Evolutionary conservation across 2,888 invertebrate genomes (phyloP).

Genomic region (Isoperla grammatica): DNA sequence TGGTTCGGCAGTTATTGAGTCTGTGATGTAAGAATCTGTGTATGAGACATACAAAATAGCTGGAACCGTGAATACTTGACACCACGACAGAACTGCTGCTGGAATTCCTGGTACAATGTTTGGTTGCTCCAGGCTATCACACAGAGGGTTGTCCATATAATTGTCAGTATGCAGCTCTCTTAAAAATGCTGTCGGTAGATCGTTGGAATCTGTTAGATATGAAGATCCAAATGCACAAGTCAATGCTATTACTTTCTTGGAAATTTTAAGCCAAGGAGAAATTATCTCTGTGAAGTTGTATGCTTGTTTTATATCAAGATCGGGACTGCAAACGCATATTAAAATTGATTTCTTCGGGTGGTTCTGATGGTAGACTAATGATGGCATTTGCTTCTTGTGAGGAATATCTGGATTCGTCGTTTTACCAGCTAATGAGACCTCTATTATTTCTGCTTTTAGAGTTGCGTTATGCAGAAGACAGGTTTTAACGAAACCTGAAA

Average conservation of each 20-base stretch:
- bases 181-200: slow-evolving; percentile 8
- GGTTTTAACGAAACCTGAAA: slow-evolving; percentile 17
- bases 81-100: slow-evolving; percentile 24
- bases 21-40: slow-evolving; percentile 18
- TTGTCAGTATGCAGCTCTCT: slow-evolving; percentile 9
- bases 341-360: neutral
- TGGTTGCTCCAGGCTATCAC: slow-evolving; percentile 16
- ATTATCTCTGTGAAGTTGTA: slow-evolving; percentile 19
- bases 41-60: slow-evolving; percentile 22
- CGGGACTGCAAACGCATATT: slow-evolving; percentile 16
- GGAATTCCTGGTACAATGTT: slow-evolving; percentile 22
- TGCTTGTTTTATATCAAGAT: slow-evolving; percentile 14
- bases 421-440: neutral
- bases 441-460: slow-evolving; percentile 10
- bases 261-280: slow-evolving; percentile 15
- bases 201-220: neutral
- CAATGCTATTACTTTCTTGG: slow-evolving; percentile 21
- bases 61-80: slow-evolving; percentile 23
- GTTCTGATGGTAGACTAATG: too few relatives aligned
- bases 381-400: neutral
- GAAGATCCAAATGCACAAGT: slow-evolving; percentile 2
- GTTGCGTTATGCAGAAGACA: slow-evolving; percentile 9
- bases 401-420: neutral
- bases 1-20: slow-evolving; percentile 26
- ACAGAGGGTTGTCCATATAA: neutral